Evolutionary conservation across 1,140 invertebrate species (phyloP), one percentile per base, ranked within the genome.

Genomic region (Drosophila seguyi): DNA sequence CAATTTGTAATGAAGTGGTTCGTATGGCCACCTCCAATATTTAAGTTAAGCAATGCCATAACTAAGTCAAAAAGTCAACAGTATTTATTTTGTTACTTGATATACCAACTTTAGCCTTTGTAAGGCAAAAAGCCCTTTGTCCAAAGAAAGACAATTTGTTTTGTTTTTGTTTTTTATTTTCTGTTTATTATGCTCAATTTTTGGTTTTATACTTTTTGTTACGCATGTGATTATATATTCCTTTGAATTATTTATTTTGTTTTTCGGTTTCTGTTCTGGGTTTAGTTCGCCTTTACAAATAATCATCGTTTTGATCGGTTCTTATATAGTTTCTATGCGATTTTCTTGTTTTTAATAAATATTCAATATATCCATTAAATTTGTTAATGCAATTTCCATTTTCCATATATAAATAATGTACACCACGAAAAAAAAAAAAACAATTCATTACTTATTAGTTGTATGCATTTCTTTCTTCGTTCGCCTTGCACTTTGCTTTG

Each of bases 201-300:
- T 84, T 58, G 65, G 44, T 76, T 83, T 84, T 73, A 79, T 72
- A 72, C 41, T 83, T 79, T 79, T 76, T 83, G 79, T 87, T 87
- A 87, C 76, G 79, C 83, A 87, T 87, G 80, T 75, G 83, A 88
- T 88, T 87, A 87, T 83, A 83, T 88, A 83, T 80, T 57, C 53
- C 42, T 63, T 74, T 73, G 60, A 44, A 61, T 79, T 73, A 79
- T 83, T 65, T 59, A 68, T 65, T 79, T 56, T 60, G 22, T 68
- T 68, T 68, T 53, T 50, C 55, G 45, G 62, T 31, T 53, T 63
- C 52, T 76, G 58, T 53, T 63, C 52, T 76, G 57, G 52, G 47
- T 50, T 81, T 78, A 74, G 63, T 71, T 81, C 36, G 74, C 79
- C 61, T 84, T 84, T 84, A 84, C 81, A 84, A 84, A 76, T 84